Conservation (phyloP, 2,888 invertebrate species). For the Stenodera caucasica region DNA sequence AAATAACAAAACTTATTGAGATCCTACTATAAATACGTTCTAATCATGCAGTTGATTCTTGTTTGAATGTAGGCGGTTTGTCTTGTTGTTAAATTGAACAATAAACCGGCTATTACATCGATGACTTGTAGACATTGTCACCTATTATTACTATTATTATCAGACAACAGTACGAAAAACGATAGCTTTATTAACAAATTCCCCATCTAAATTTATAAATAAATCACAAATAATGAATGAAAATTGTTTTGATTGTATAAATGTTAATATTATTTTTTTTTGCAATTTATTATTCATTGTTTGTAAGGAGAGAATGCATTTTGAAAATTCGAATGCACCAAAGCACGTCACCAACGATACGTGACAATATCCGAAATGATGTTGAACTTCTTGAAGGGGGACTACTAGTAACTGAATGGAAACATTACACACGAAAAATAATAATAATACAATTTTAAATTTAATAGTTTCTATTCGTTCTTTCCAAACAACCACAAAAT, state of each 20-base stretch:
- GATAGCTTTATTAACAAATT: neutral
- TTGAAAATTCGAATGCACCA: slow-evolving; percentile 6
- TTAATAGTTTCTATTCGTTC: too few species aligned
- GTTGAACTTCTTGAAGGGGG: slow-evolving; percentile 3
- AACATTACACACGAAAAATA: neutral
- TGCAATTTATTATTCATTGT: slow-evolving; percentile 8
- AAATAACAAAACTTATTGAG: neutral
- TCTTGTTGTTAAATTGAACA: slow-evolving; percentile 4
- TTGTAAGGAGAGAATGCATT: slow-evolving; percentile 4
- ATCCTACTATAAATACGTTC: neutral
- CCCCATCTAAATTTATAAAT: neutral
- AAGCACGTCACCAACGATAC: slow-evolving; percentile 1
- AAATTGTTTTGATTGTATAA: neutral
- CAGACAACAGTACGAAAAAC: neutral
- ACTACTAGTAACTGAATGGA: slow-evolving; percentile 2
- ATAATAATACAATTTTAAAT: neutral
- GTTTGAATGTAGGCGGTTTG: slow-evolving; percentile 6
- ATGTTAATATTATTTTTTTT: neutral
- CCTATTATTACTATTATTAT: slow-evolving; percentile 2
- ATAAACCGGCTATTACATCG: slow-evolving; percentile 1
- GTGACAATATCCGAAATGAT: slow-evolving; percentile 10
- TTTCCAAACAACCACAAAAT: neutral
- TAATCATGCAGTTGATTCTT: neutral
- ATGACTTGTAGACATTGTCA: slow-evolving; percentile 6
- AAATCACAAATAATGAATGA: neutral